phyloP scores from a whole-genome alignment of 1,140 invertebrate genomes.

The Platyura marginata region DNA sequence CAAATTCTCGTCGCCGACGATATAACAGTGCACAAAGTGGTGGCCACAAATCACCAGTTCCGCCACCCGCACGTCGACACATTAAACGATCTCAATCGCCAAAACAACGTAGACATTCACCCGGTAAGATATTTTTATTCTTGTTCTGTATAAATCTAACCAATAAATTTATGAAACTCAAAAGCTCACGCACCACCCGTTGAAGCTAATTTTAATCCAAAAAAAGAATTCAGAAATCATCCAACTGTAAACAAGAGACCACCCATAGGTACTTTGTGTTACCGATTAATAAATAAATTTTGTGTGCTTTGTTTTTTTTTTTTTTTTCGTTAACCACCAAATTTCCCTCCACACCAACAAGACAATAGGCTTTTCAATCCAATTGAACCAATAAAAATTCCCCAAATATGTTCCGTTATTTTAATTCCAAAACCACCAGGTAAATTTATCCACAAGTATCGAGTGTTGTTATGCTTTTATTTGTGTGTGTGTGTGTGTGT shows the following conservation, averaged over 20 bases:
- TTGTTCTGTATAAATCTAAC: no score
- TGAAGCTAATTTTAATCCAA: not conserved
- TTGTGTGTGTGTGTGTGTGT: not conserved
- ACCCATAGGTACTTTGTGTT: not conserved
- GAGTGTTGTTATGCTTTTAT: not conserved
- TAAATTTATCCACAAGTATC: no score
- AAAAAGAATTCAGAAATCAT: slow-evolving; percentile 2
- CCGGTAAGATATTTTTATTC: no score
- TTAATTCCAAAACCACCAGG: no score
- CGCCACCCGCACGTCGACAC: slow-evolving; percentile 9
- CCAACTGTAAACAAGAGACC: not conserved
- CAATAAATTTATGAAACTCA: no score
- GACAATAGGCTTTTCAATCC: no score
- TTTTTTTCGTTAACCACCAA: not conserved
- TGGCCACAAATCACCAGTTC: slow-evolving; percentile 11
- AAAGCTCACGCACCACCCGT: no score
- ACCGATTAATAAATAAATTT: no score
- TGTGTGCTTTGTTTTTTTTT: not conserved
- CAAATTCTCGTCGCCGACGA: slow-evolving; percentile 12
- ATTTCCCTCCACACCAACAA: not conserved
- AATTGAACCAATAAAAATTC: no score
- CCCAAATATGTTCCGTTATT: no score
- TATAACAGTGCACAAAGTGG: slow-evolving; percentile 10
- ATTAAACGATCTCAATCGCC: slow-evolving; percentile 11
- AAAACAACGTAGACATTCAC: slow-evolving; percentile 12